Base-by-base conservation (phyloP, 2,797 vertebrate species). In the Gobio occitaniae region DNA sequence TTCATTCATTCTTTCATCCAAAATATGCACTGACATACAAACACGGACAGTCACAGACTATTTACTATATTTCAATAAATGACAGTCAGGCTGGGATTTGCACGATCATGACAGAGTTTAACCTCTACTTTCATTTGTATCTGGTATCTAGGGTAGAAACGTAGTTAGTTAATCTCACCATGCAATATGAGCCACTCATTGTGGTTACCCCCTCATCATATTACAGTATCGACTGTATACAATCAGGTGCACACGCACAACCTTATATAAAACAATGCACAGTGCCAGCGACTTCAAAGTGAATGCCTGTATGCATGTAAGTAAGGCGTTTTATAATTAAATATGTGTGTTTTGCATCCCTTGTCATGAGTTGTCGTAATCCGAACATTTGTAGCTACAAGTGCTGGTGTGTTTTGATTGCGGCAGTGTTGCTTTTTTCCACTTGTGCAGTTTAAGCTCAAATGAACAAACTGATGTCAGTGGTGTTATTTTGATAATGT, bases 171-270 rank as follows among this genome's bases (percentile, higher is more conserved):
- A 74, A 84, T 63, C 68, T 80, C 84, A 80, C 52, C 79, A 52
- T 61, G 86, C 80, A 89, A 89, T 86, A 83, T 77, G 86, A 89
- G 79, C 86, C 86, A 70, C n/a, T 38, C 79, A 36, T 80, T 71
- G 74, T 50, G 63, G 86, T 84, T 38, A 86, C 70, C 84, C 70
- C 63, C 79, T 86, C 54, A 61, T 86, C 85, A 76, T 78, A 88
- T 89, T 85, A 88, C 79, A 86, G 66, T 80, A 78, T 78, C 56
- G 56, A 44, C 80, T 78, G 4, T 32, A 65, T 74, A 84, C 32
- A 85, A 48, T 47, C 70, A 77, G 61, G 70, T 41, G 80, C 50
- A 84, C 77, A 66, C 17, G 38, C 70, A 50, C 54, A 68, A 29
- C 70, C 66, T 65, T 32, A 76, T 38, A 44, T 41, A 84, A 70